A percentile compares a stretch with the other conserved stretches of the same genome.
These are phyloP conservation scores for Globodera rostochiensis DNA, from an alignment of 1,140 invertebrate genomes.

Conservation along the genomic window DNA sequence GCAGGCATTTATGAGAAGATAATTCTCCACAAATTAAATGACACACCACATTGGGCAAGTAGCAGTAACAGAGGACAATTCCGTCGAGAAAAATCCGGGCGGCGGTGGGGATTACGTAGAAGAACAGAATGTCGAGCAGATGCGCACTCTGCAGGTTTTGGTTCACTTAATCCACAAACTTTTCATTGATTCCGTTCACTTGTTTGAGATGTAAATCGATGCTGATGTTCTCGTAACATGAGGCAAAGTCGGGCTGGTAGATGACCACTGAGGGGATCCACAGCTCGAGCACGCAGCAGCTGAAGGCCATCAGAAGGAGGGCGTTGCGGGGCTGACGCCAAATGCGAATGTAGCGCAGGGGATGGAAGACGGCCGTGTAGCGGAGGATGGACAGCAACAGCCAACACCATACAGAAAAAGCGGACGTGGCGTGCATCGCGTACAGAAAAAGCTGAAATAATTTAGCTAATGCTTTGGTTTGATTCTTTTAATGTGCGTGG, in stretches of 20 bases:
- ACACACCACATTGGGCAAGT: conserved; percentile 44
- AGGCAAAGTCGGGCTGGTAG: conserved; percentile 46
- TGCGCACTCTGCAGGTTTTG: conserved; percentile 41
- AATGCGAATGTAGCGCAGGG: conserved; percentile 57
- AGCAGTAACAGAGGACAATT: conserved; percentile 56
- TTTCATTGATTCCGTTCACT: no score
- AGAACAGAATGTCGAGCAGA: conserved; percentile 54
- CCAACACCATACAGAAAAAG: conserved; percentile 65
- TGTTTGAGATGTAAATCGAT: background rate
- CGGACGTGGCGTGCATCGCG: conserved; percentile 57
- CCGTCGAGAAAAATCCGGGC: conserved; percentile 53
- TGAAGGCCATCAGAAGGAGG: conserved; percentile 41
- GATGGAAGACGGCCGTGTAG: conserved; percentile 62
- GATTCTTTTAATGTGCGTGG: conserved; percentile 16
- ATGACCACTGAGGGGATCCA: conserved; percentile 55
- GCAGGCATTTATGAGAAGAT: conserved; percentile 42
- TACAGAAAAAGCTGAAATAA: conserved; percentile 54
- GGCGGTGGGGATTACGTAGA: conserved; percentile 56
- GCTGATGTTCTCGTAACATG: conserved; percentile 46
- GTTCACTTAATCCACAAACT: no score
- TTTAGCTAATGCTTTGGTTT: background rate
- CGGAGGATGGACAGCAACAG: conserved; percentile 55
- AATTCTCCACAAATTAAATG: conserved; percentile 42
- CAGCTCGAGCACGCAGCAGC: conserved; percentile 40
- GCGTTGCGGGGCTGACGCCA: conserved; percentile 61